Conservation (phyloP, 1,140 invertebrate genomes). For the Drosophila orena region DNA sequence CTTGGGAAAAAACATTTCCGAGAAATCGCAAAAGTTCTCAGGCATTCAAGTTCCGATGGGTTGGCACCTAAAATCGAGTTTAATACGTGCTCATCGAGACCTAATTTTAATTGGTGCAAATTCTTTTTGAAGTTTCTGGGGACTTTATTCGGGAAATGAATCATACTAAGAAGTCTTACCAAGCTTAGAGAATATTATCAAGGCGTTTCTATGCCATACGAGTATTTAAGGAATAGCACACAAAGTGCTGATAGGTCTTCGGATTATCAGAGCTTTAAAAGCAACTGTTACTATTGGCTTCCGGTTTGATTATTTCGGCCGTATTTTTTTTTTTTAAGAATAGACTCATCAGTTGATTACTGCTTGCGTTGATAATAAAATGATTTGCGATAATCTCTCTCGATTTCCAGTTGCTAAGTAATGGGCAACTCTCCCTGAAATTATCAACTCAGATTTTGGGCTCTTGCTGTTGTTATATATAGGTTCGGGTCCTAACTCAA, state of each 20-base stretch:
- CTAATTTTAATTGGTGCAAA: conserved; percentile 26
- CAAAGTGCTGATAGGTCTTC: too few species aligned
- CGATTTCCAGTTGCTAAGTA: too few species aligned
- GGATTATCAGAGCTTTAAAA: too few species aligned
- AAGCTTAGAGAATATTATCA: background rate
- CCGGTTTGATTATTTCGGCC: background rate
- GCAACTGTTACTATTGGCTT: too few species aligned
- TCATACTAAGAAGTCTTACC: background rate
- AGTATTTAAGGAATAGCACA: too few species aligned
- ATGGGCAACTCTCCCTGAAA: background rate
- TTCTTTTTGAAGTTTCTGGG: background rate
- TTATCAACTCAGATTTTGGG: conserved; percentile 13
- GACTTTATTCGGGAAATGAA: background rate
- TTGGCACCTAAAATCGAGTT: conserved; percentile 24
- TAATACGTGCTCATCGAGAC: conserved; percentile 16
- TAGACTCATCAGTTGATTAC: background rate
- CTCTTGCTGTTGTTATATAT: conserved; percentile 4
- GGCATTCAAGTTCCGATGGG: conserved; percentile 14
- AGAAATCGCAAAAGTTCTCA: conserved; percentile 27
- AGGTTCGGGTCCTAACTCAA: conserved; percentile 36
- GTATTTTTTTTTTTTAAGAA: background rate
- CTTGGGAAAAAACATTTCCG: conserved; percentile 45
- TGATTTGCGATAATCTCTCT: background rate
- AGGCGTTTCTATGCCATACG: background rate
- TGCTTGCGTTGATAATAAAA: background rate